phyloP scores from a whole-genome alignment of 2,113 vertebrate species.

The Gadus chalcogrammus region DNA sequence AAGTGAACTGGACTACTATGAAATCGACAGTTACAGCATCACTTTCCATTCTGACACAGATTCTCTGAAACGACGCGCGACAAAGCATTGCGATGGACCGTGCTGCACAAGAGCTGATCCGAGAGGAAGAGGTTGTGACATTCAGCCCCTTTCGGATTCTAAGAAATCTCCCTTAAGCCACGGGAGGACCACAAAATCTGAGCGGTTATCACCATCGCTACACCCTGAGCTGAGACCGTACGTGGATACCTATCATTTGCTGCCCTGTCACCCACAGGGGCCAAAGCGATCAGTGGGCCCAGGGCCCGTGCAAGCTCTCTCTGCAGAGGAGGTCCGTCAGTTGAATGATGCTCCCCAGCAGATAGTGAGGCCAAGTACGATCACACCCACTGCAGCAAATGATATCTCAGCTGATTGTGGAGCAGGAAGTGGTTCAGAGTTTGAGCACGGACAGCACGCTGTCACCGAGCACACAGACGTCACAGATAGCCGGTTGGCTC shows the following conservation, averaged over 20 bases:
- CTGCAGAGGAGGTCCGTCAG: conserved; percentile 64
- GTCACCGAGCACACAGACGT: neutral
- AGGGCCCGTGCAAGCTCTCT: conserved; percentile 52
- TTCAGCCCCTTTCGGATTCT: neutral
- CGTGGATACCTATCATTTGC: conserved; percentile 2
- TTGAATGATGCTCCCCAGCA: conserved; percentile 43
- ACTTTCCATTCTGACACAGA: conserved; percentile 40
- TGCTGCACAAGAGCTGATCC: conserved; percentile 16
- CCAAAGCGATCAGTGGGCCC: conserved; percentile 26
- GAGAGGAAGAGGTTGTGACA: neutral
- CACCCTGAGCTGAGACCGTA: conserved; percentile 18
- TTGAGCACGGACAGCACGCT: conserved; percentile 40
- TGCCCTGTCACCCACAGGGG: conserved; percentile 12
- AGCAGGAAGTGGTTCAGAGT: conserved; percentile 56
- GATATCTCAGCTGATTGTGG: conserved; percentile 55
- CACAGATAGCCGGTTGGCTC: neutral
- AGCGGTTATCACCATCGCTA: conserved; percentile 16
- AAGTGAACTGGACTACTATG: conserved; percentile 64
- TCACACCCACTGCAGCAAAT: neutral
- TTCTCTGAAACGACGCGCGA: conserved; percentile 29
- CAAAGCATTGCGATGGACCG: conserved; percentile 29
- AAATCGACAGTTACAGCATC: conserved; percentile 61
- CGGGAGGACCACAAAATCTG: neutral
- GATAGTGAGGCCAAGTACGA: neutral
- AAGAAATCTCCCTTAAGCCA: neutral